Conservation (phyloP, 2,113 vertebrate genomes). For the Desmodus rotundus region DNA sequence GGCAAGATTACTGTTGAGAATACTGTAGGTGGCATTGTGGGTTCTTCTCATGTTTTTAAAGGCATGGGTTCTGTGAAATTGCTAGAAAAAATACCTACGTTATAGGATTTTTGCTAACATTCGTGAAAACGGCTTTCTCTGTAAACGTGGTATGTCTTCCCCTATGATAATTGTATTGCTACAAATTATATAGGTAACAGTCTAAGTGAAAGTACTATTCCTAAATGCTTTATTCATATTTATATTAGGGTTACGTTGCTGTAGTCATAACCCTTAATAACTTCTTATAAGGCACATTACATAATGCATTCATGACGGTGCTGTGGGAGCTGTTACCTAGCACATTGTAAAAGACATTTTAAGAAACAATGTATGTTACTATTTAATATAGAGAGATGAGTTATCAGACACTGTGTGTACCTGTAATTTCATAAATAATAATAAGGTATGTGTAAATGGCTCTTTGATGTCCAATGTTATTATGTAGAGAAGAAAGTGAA, state of each 20-base stretch:
- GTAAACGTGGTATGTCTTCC: slow-evolving; percentile 52
- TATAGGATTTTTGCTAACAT: slow-evolving; percentile 58
- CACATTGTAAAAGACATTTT: slow-evolving; percentile 54
- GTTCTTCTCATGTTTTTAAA: slow-evolving; percentile 57
- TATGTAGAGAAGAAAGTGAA: slow-evolving; percentile 52
- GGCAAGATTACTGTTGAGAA: slow-evolving; percentile 18
- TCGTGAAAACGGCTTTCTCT: slow-evolving; percentile 37
- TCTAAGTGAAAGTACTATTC: slow-evolving; percentile 78
- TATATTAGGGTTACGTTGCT: slow-evolving; percentile 79
- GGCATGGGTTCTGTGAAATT: slow-evolving; percentile 46
- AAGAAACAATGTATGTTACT: slow-evolving; percentile 50
- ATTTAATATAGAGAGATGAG: slow-evolving; percentile 55
- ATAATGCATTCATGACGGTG: slow-evolving; percentile 77
- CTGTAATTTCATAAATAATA: slow-evolving; percentile 71
- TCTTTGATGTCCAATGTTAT: slow-evolving; percentile 64
- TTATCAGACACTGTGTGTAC: slow-evolving; percentile 22
- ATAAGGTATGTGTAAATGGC: slow-evolving; percentile 49
- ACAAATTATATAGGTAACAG: slow-evolving; percentile 76
- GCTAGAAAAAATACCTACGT: slow-evolving; percentile 42
- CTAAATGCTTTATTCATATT: slow-evolving; percentile 82
- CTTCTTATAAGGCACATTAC: slow-evolving; percentile 81
- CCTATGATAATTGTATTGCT: slow-evolving; percentile 71
- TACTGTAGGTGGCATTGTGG: slow-evolving; percentile 66
- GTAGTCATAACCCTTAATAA: slow-evolving; percentile 84
- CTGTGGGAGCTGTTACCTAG: slow-evolving; percentile 75